A percentile compares a stretch with the other conserved stretches of the same genome.
phyloP scores from a whole-genome alignment of 2,797 vertebrate genomes.

The Sebastes reedi region DNA sequence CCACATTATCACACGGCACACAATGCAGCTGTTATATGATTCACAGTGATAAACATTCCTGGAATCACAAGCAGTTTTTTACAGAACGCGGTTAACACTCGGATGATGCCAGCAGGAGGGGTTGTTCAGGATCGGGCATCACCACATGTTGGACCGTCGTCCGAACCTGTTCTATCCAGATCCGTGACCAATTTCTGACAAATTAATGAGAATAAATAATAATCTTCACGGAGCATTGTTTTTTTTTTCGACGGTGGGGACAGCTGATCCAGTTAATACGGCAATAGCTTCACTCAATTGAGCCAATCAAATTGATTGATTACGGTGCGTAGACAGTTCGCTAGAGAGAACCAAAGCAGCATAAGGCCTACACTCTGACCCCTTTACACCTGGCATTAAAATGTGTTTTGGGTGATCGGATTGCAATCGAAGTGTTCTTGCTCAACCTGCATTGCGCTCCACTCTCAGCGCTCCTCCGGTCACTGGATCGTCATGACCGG shows the following conservation, averaged over 20 bases:
- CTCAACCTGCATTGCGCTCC: too few relatives aligned
- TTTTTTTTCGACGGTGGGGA: background rate
- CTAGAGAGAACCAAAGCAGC: background rate
- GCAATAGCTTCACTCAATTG: background rate
- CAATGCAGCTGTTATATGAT: slow-evolving; percentile 36
- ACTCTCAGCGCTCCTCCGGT: too few relatives aligned
- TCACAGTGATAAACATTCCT: slow-evolving; percentile 48
- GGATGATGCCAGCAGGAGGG: background rate
- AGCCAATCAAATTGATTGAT: background rate
- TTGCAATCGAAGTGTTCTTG: too few relatives aligned
- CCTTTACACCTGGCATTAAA: too few relatives aligned
- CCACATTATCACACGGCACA: slow-evolving; percentile 55
- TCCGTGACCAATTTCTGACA: background rate
- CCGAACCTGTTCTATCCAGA: background rate
- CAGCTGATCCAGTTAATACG: background rate
- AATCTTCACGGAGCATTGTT: background rate
- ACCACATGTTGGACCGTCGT: background rate
- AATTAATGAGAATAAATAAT: background rate
- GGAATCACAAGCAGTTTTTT: slow-evolving; percentile 40
- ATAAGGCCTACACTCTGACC: too few relatives aligned
- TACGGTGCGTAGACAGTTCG: background rate
- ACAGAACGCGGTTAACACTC: background rate
- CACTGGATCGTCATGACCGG: too few relatives aligned
- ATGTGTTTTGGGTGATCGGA: too few relatives aligned
- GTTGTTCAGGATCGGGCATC: background rate